Evolutionary conservation across 92 coral and sea anemone species (phyloP).

Genomic region (Desmophyllum pertusum): DNA sequence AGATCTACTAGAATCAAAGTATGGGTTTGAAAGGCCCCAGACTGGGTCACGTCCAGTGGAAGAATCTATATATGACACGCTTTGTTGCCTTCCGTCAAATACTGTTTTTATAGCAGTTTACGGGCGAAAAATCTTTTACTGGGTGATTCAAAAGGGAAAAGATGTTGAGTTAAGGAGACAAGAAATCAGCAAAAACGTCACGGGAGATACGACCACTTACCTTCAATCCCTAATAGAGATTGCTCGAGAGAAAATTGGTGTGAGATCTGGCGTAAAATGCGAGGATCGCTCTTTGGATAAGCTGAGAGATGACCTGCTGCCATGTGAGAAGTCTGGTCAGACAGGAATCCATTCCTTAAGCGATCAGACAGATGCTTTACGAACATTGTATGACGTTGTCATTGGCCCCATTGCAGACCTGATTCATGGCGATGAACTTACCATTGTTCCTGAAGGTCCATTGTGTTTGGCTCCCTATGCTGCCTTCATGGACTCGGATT

Average conservation of each 20-base stretch:
- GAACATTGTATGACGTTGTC: background rate
- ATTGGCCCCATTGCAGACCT: background rate
- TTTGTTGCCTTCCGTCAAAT: background rate
- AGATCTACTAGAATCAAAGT: background rate
- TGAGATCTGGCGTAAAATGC: background rate
- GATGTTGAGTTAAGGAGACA: background rate
- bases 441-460: background rate
- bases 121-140: background rate
- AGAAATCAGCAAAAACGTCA: background rate
- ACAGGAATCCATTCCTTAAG: background rate
- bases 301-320: background rate
- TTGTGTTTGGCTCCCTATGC: constrained; percentile 2
- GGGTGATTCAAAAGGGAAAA: background rate
- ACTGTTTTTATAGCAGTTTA: background rate
- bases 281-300: background rate
- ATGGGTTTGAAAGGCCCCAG: background rate
- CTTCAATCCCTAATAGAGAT: background rate
- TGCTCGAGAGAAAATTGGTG: background rate
- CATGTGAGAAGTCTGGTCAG: background rate
- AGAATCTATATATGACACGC: background rate
- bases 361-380: background rate
- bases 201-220: background rate
- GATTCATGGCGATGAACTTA: background rate
- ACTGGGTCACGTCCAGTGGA: background rate
- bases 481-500: background rate